A percentile compares a stretch with the other conserved stretches of the same genome.
These are phyloP conservation scores for Carcharodon carcharias DNA, from an alignment of 2,797 vertebrate genomes.

Conservation along the genomic window DNA sequence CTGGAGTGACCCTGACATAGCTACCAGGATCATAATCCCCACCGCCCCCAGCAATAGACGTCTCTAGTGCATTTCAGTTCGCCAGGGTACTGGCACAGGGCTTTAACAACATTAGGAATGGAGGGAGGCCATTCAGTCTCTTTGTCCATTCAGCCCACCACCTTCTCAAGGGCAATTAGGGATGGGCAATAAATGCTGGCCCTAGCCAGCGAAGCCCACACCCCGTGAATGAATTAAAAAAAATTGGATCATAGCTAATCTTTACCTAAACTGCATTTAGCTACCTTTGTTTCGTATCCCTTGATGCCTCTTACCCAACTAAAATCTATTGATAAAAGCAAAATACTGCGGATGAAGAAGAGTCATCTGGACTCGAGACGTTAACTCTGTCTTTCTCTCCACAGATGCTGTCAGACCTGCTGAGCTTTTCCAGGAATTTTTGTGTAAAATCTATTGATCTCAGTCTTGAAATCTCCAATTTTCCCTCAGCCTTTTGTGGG, in stretches of 20 bases:
- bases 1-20: background rate
- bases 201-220: too few species aligned
- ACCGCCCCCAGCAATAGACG: too few species aligned
- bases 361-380: too few species aligned
- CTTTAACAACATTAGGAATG: background rate
- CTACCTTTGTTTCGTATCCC: background rate
- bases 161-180: too few species aligned
- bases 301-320: background rate
- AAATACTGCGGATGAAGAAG: too few species aligned
- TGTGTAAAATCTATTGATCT: background rate
- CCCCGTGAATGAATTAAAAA: too few species aligned
- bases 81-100: background rate
- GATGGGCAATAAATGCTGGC: too few species aligned
- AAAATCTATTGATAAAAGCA: too few species aligned
- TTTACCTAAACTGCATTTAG: background rate
- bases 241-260: background rate
- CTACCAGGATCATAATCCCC: background rate
- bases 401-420: too few species aligned
- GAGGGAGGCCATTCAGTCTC: background rate
- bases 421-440: too few species aligned
- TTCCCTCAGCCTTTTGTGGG: background rate
- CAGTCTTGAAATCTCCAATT: background rate
- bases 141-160: background rate
- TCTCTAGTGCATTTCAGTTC: background rate
- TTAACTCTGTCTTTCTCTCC: too few species aligned